These are phyloP conservation scores for Eurytoma californica DNA, from an alignment of 2,888 invertebrate genomes.

Conservation along the genomic window DNA sequence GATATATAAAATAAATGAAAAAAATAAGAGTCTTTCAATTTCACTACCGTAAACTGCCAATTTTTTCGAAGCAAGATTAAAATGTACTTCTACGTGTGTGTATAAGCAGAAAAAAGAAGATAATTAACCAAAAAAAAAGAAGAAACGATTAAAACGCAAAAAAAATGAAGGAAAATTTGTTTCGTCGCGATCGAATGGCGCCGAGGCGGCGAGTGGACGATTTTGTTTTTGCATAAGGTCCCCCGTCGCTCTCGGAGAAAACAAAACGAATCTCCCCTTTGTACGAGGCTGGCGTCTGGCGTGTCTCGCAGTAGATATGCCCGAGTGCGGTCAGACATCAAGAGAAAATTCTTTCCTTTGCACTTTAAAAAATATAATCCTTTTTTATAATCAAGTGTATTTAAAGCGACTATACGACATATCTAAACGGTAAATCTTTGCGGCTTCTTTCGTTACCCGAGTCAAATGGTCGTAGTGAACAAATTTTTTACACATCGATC, in stretches of 20 bases:
- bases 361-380: not conserved
- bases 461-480: too few species aligned
- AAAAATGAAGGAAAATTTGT: not conserved
- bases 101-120: constrained; percentile 46
- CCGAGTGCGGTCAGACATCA: constrained; percentile 5
- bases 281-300: constrained; percentile 10
- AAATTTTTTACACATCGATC: not conserved
- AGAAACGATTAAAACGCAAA: constrained; percentile 12
- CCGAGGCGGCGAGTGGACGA: not conserved
- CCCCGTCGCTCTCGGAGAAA: not conserved
- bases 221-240: too few species aligned
- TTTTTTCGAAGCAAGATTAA: constrained; percentile 64
- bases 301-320: constrained; percentile 10
- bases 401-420: too few species aligned
- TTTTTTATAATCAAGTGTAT: too few species aligned
- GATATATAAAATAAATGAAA: constrained; percentile 15
- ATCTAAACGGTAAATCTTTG: too few species aligned
- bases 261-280: not conserved
- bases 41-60: constrained; percentile 70
- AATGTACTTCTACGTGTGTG: constrained; percentile 33
- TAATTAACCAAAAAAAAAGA: constrained; percentile 54
- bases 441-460: too few species aligned
- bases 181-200: not conserved
- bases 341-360: not conserved
- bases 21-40: constrained; percentile 68